These are phyloP conservation scores for Phymastichus coffea DNA, from an alignment of 1,140 invertebrate species.

Conservation along the genomic window DNA sequence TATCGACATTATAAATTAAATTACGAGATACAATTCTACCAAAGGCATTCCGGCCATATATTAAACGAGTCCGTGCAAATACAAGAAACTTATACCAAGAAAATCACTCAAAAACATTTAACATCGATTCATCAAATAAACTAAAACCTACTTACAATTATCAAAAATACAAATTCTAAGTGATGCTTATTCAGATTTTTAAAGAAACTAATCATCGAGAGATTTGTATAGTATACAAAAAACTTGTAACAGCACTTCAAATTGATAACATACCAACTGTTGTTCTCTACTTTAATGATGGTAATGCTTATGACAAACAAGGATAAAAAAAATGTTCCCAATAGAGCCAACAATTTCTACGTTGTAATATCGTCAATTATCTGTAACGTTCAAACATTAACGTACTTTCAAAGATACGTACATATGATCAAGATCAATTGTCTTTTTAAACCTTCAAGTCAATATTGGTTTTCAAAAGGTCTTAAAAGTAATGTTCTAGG, in stretches of 20 bases:
- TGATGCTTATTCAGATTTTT: background rate
- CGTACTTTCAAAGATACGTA: background rate
- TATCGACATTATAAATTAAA: slow-evolving; percentile 23
- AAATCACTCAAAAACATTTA: too few relatives aligned
- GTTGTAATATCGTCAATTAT: slow-evolving; percentile 17
- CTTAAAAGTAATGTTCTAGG: too few relatives aligned
- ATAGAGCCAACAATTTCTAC: slow-evolving; percentile 20
- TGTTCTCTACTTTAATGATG: background rate
- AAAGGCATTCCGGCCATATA: too few relatives aligned
- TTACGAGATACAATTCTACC: too few relatives aligned
- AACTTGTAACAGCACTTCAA: background rate
- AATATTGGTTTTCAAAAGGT: too few relatives aligned
- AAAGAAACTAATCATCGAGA: background rate
- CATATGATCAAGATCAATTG: too few relatives aligned
- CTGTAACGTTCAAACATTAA: slow-evolving; percentile 10
- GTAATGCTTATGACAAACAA: slow-evolving; percentile 17
- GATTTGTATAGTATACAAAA: background rate
- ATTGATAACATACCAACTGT: background rate
- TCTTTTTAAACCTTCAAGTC: too few relatives aligned
- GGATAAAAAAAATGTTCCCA: slow-evolving; percentile 5
- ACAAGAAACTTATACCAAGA: too few relatives aligned
- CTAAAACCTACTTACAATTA: background rate
- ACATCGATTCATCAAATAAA: background rate
- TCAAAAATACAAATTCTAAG: background rate
- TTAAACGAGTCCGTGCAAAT: too few relatives aligned